Evolutionary conservation across 2,888 invertebrate genomes (phyloP), one percentile per base, ranked within the genome.

Genomic region (Hipparchia semele): DNA sequence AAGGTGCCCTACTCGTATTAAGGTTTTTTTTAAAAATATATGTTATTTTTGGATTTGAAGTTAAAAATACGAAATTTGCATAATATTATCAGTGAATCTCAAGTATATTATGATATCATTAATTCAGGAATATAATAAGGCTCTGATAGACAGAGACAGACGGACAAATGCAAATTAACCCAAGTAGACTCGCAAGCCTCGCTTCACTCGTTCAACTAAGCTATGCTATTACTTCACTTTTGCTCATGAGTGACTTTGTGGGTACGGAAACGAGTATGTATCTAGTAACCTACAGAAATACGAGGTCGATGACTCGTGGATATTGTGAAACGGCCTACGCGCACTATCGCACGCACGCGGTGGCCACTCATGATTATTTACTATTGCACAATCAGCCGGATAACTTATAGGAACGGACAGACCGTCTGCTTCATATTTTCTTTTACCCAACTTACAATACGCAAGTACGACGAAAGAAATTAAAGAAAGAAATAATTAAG

Each of bases 241-340:
- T 46, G 3, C 59, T 71, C 53, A 56, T 54, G 70, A 72, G 77
- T 62, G 75, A 80, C 45, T 56, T 66, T 58, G 49, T 70, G 56
- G 46, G 68, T 70, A 68, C 72, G 84, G 82, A 85, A 86, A 81
- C 82, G 75, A 76, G 74, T 75, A 80, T 78, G 68, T 59, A 81
- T 82, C 80, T 79, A 81, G 78, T 81, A 80, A 81, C 82, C 79
- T 79, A 84, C 83, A 83, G 80, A 78, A 79, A 73, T 70, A 74
- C 85, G 87, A 87, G 87, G 87, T 86, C 85, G 77, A 82, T 85
- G 87, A 81, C 85, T 86, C 78, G 75, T 78, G 72, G 71, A 68
- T 80, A 78, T 85, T 85, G 83, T 81, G 83, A 85, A 84, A 86
- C 79, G 67, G 68, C 70, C 77, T 78, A 84, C 83, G 82, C 78